phyloP scores from a whole-genome alignment of 2,113 vertebrate species.

The Coracopsis vasa region DNA sequence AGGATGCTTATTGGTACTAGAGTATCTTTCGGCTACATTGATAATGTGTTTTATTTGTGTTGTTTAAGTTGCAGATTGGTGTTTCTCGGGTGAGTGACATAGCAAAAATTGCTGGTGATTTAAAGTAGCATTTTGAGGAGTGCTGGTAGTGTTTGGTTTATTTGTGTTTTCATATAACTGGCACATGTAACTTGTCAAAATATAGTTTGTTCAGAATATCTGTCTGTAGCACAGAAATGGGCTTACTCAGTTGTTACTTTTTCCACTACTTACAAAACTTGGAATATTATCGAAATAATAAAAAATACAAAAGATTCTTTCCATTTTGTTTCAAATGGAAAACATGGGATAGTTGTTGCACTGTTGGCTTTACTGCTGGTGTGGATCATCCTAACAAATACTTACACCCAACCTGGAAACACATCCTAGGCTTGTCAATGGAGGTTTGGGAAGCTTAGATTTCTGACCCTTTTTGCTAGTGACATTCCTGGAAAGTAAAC shows the following conservation, averaged over 20 bases:
- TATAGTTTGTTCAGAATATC: background rate
- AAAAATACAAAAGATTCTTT: background rate
- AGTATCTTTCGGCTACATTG: background rate
- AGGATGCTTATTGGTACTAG: background rate
- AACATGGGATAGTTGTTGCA: background rate
- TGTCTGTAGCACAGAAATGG: background rate
- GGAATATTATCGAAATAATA: background rate
- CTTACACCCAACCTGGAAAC: background rate
- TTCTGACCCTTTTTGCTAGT: background rate
- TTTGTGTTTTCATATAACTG: background rate
- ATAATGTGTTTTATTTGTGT: background rate
- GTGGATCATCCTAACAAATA: background rate
- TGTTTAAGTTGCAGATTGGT: background rate
- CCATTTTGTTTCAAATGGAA: background rate
- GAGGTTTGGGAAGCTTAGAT: background rate
- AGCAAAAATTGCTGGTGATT: background rate
- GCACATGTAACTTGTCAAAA: background rate
- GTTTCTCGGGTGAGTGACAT: background rate
- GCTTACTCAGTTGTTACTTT: background rate
- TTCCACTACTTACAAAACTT: background rate
- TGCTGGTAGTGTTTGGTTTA: background rate
- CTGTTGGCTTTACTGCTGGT: background rate
- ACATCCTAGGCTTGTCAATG: background rate
- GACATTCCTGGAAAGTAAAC: slow-evolving; percentile 50
- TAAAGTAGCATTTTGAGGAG: background rate